Percentiles rank a stretch among this genome's conserved stretches.
Evolutionary conservation across 2,113 vertebrate genomes (phyloP).

Genomic region (Chroicocephalus ridibundus): DNA sequence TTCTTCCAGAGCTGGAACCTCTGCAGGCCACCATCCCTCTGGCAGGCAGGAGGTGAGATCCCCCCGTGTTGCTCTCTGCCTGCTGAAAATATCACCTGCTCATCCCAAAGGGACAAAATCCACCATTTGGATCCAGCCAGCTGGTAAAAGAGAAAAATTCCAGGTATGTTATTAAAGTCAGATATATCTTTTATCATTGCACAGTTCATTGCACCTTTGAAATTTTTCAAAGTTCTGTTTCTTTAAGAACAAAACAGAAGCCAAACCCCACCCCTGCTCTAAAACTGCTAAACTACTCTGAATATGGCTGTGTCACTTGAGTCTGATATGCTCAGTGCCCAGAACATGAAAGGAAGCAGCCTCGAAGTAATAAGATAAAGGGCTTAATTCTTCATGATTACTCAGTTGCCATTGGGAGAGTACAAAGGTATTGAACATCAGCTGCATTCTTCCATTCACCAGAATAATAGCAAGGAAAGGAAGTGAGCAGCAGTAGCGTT

Average conservation of each 20-base stretch:
- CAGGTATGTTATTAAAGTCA: background rate
- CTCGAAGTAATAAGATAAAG: background rate
- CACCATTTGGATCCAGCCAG: background rate
- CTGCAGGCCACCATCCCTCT: background rate
- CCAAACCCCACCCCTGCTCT: background rate
- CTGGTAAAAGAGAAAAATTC: background rate
- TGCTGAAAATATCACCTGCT: background rate
- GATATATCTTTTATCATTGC: background rate
- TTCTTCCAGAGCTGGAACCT: background rate
- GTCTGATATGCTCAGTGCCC: background rate
- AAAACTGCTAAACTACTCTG: background rate
- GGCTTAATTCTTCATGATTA: background rate
- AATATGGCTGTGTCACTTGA: rapidly evolving
- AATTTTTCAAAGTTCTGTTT: background rate
- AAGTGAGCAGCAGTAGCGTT: background rate
- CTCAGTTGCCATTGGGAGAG: background rate
- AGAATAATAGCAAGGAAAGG: background rate
- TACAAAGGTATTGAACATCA: background rate
- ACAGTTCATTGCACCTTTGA: background rate
- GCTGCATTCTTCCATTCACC: background rate
- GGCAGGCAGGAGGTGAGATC: background rate
- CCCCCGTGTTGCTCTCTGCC: background rate
- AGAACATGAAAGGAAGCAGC: background rate
- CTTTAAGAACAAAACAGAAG: background rate
- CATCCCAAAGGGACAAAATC: background rate